Evolutionary conservation across 92 coral and sea anemone genomes (phyloP), one percentile per base, ranked within the genome.

Genomic region (Porites cylindrica): DNA sequence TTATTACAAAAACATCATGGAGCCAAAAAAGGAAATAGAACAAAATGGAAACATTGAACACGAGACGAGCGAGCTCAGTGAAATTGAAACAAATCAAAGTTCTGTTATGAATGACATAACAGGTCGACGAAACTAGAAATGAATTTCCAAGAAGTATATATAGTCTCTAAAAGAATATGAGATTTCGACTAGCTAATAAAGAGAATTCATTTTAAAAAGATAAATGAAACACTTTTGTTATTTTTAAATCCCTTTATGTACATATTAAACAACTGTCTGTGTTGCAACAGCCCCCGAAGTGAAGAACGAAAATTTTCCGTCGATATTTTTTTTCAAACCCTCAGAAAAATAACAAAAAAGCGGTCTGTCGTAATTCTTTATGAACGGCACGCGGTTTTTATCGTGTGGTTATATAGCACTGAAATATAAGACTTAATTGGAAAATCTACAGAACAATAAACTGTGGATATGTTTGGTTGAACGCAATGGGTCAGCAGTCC

Each of bases 1-100:
- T 21, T 97, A 97, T 72, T 90, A 94, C 82, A 93, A 94, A 84
- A 97, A 97, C 85, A 88, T 97, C 29, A 82, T 93, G 73, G 98
- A 95, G 64, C 61, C 61, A 3, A 80, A 88, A 17, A 5, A 51
- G 38, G 87, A 73, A 18, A 58, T 2, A 4, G 47, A 18, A 14
- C 58, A 58, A 5, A 63, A 83, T 10, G 52, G 75, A 16, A 20
- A 13, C 19, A 80, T 50, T 11, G 62, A 17, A 0, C 64, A 80
- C 3, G 80, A 62, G 43, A 65, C 75, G 10, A 26, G 72, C 54
- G 81, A 73, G 47, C 6, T 38, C 47, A 38, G 47, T 38, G 47
- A 38, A 83, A 0, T 63, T 8, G 79, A 83, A 10, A 0, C 23
- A 4, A 63, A 73, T 23, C 20, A 23, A 51, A 17, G 2, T 6